These are phyloP conservation scores for Acanthurus leucopareius DNA, from an alignment of 2,797 vertebrate species.

Conservation along the genomic window DNA sequence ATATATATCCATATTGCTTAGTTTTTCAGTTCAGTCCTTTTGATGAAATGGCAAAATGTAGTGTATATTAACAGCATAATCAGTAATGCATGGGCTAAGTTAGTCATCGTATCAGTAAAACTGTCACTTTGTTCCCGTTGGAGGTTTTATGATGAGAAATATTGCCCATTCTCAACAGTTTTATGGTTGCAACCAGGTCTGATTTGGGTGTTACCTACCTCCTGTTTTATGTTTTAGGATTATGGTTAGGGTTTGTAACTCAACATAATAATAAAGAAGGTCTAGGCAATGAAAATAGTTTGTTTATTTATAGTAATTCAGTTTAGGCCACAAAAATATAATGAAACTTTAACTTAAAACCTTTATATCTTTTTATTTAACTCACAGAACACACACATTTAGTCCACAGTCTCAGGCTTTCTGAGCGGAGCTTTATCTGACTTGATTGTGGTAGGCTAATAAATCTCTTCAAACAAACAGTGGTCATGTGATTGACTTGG, in stretches of 20 bases:
- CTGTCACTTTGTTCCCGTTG: background rate
- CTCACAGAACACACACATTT: background rate
- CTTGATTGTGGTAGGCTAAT: background rate
- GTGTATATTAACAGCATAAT: background rate
- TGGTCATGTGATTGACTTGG: conserved; percentile 46
- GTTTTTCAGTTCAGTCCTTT: no score
- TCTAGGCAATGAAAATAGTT: background rate
- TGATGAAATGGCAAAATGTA: background rate
- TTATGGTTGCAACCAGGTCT: background rate
- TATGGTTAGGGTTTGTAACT: background rate
- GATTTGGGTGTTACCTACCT: background rate
- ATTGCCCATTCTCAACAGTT: background rate
- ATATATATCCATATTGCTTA: no score
- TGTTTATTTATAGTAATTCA: background rate
- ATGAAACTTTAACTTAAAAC: background rate
- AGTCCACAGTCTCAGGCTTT: background rate
- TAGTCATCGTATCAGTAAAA: background rate
- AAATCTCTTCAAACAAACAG: conserved; percentile 10
- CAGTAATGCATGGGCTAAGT: background rate
- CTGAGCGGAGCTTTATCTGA: conserved; percentile 11
- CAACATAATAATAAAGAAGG: background rate
- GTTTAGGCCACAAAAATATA: background rate
- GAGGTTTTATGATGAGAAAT: background rate
- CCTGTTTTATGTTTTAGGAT: background rate
- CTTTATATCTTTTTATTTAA: no score